Evolutionary conservation across 2,888 invertebrate species (phyloP), one percentile per base, ranked within the genome.

Genomic region (Papilio protenor): DNA sequence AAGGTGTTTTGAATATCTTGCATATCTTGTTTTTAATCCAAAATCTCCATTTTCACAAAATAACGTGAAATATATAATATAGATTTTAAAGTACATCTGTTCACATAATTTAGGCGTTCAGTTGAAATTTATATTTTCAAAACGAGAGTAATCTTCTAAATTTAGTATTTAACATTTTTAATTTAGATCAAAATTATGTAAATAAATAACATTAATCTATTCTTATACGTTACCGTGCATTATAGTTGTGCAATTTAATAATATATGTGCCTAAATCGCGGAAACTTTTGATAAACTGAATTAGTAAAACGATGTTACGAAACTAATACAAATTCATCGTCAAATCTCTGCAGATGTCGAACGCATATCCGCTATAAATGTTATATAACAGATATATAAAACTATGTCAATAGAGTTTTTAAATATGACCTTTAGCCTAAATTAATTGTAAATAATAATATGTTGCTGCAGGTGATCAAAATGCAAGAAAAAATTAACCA

Each of bases 221-320:
- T 40, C 33, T 66, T n/a, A 64, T 66, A 18, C 4, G 33, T 33
- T 64, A 64, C 64, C 18, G 14, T 16, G 64, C 64, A 64, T 18
- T 66, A 66, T 40, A 40, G 66, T 66, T 66, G 40, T 66, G 66
- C 66, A 66, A 66, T 66, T 66, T 40, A 23, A 40, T 40, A 40
- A 40, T 40, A n/a, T 61, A 61, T 73, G 11, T 40, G 59, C 23
- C 52, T 55, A 57, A 64, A 21, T 57, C 52, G 57, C 71, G 59
- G 77, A 78, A 61, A 55, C 61, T 11, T 70, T 77, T 74, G 64
- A 4, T 61, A 40, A 47, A 11, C 18, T 45, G 45, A 64, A 70
- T 72, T 75, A 75, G 72, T 72, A 27, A 72, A 78, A 47, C 55
- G 61, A 70, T 71, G 45, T 78, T 78, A 71, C 72, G 75, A 75